Conservation (phyloP, 2,888 invertebrate species). For the Limnephilus rhombicus region DNA sequence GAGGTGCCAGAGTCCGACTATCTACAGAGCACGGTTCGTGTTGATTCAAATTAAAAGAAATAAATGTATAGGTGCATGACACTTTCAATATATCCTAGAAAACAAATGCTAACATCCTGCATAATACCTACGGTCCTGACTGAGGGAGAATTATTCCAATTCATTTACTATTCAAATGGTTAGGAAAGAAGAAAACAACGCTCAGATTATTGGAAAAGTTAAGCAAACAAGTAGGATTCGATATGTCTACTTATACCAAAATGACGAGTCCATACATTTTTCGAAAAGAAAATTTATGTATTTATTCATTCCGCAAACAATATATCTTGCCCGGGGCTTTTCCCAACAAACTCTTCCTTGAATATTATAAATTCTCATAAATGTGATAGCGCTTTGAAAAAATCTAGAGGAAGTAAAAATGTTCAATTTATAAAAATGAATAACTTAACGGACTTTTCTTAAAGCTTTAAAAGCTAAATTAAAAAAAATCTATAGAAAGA, state of each 20-base stretch:
- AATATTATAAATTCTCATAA: not conserved
- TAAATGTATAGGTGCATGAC: not conserved
- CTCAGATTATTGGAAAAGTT: not conserved
- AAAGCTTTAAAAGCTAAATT: not conserved
- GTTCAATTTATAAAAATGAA: not conserved
- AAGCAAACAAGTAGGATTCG: not conserved
- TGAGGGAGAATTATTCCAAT: not conserved
- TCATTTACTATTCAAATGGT: not conserved
- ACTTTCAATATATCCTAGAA: not conserved
- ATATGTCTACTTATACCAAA: not conserved
- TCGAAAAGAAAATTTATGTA: slow-evolving; percentile 12
- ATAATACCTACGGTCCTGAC: not conserved
- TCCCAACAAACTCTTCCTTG: not conserved
- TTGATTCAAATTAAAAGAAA: not conserved
- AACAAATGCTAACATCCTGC: not conserved
- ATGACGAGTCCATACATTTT: not conserved
- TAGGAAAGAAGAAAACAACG: not conserved
- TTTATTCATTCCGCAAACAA: slow-evolving; percentile 8
- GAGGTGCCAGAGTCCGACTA: not conserved
- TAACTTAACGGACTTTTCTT: not conserved
- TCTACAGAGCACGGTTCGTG: not conserved
- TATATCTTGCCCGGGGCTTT: not conserved
- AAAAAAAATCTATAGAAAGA: not conserved
- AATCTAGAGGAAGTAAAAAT: not conserved
- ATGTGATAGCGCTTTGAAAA: not conserved